Conservation (phyloP, 2,888 invertebrate species). For the Aporophyla nigra region DNA sequence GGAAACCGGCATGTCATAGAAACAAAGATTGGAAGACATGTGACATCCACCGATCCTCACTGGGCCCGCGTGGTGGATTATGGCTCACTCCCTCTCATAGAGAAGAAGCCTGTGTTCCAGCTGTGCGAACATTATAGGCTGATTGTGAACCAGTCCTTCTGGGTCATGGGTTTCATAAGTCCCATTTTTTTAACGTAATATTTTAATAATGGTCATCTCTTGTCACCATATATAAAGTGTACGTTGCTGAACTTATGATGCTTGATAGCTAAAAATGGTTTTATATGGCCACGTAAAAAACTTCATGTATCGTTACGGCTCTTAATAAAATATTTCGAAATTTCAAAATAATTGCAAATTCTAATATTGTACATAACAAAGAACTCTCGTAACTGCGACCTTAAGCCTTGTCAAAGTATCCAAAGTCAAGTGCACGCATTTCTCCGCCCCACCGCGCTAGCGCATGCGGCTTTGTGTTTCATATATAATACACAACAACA, state of each 20-base stretch:
- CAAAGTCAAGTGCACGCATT: constrained; percentile 57
- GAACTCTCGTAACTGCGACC: constrained; percentile 3
- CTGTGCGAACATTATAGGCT: no score
- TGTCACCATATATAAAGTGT: background rate
- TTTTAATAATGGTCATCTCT: background rate
- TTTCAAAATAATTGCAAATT: background rate
- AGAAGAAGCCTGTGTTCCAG: no score
- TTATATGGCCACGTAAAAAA: no score
- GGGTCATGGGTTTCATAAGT: no score
- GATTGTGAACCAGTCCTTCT: no score
- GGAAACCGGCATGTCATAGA: no score
- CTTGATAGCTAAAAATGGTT: background rate
- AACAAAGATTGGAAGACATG: no score
- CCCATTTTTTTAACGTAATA: no score
- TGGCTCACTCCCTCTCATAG: no score
- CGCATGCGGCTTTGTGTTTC: constrained; percentile 10
- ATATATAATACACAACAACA: constrained; percentile 70
- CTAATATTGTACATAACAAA: background rate
- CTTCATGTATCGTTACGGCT: background rate
- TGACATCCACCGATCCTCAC: no score
- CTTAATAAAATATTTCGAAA: background rate
- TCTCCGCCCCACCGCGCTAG: constrained; percentile 64
- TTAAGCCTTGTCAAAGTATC: constrained; percentile 30
- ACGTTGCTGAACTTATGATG: background rate
- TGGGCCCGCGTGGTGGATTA: no score